Percentiles rank a stretch among this genome's conserved stretches.
These are phyloP conservation scores for Ophioderma brevispina DNA, from an alignment of 35 echinoderm and acorn worm genomes.

Conservation along the genomic window DNA sequence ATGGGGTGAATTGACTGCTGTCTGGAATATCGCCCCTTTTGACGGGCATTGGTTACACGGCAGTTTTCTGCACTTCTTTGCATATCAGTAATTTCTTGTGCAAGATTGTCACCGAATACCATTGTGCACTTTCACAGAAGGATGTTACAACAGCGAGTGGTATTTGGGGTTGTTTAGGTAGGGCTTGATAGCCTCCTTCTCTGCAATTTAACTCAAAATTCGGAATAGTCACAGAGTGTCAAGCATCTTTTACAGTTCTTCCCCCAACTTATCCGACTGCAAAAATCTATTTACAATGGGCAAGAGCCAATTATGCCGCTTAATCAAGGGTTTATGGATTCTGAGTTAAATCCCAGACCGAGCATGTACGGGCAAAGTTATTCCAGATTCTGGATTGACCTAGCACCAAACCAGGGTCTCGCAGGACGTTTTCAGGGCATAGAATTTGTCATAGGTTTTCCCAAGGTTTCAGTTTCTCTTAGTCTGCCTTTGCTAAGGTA, in stretches of 20 bases:
- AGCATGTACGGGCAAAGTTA: conserved; percentile 18
- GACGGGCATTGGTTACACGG: not conserved
- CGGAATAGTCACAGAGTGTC: conserved; percentile 21
- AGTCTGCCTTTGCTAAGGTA: conserved; percentile 5
- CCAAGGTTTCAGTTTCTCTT: not conserved
- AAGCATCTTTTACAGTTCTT: conserved; percentile 39
- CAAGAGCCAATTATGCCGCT: conserved; percentile 39
- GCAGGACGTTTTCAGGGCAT: conserved; percentile 15
- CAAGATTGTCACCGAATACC: conserved; percentile 47
- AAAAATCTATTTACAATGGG: not conserved
- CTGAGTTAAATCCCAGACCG: conserved; percentile 40
- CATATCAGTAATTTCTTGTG: conserved; percentile 58
- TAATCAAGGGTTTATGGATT: conserved; percentile 46
- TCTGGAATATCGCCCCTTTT: too few species aligned
- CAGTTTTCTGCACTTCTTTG: conserved; percentile 51
- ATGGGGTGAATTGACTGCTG: too few species aligned
- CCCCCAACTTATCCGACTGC: not conserved
- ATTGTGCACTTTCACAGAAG: conserved; percentile 4
- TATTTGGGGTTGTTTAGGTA: conserved; percentile 35
- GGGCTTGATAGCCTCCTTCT: conserved; percentile 52
- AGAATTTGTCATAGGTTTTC: conserved; percentile 9
- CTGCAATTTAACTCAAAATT: conserved; percentile 39
- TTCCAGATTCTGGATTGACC: conserved; percentile 55
- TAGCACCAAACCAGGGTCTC: conserved; percentile 7
- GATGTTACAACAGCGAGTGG: conserved; percentile 25